Base-by-base conservation (phyloP, 2,888 invertebrate species). In the Drosophila quinaria region DNA sequence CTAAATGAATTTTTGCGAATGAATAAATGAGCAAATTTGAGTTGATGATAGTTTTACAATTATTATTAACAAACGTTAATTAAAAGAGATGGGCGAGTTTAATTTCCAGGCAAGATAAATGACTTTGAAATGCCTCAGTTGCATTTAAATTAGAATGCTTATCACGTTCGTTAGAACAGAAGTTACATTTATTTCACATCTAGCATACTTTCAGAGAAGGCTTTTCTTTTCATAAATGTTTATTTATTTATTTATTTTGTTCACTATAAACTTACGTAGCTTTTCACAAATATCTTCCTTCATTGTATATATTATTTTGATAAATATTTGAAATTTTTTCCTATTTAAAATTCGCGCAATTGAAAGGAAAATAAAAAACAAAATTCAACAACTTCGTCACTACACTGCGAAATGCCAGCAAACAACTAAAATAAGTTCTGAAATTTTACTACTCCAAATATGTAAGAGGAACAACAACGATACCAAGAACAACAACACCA, bases 381-480 rank as follows among this genome's bases (percentile, higher is more conserved):
- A 39, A 3, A n/a, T 54, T 41, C 0, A 64, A 67, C 11, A 35
- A 35, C 25, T 39, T 9, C 63, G 75, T 49, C 15, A 25, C 68
- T 44, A 35, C 62, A 58, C 72, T 62, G 39, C 33, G 55, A 63
- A 82, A 73, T 80, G 78, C 80, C 70, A 70, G 52, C 55, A 68
- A 69, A 66, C 39, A 70, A 85, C 84, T 86, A 56, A 83, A 77
- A 22, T n/a, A 47, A 66, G 31, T 60, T 62, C 33, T 31, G 33
- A 58, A 50, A 54, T 50, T 65, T 51, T 19, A 31, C 60, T 63
- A 68, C 51, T 65, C 31, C 25, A 54, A 75, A 68, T 55, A 62
- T 31, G n/a, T n/a, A n/a, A n/a, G 50, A 64, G 64, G 10, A 15
- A 51, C 37, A 51, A 35, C 37, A 39, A 52, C n/a, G 31, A 22